phyloP scores from a whole-genome alignment of 2,888 invertebrate genomes.

The Hipparchia sbordonii region DNA sequence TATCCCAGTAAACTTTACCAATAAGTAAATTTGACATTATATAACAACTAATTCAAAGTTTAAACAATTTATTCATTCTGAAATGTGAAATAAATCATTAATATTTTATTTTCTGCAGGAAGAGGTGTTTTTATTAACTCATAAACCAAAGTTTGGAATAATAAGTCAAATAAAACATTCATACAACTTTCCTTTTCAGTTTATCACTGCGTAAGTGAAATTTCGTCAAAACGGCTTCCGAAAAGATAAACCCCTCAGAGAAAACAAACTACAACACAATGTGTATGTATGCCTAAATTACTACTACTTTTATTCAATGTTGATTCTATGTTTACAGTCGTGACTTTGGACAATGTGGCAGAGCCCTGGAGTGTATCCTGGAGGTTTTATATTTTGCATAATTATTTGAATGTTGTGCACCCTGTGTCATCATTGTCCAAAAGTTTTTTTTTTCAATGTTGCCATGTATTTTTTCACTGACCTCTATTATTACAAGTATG shows the following conservation, averaged over 20 bases:
- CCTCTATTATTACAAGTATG: too few species aligned
- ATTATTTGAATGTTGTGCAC: conserved; percentile 33
- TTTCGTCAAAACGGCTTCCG: conserved; percentile 68
- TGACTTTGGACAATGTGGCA: conserved; percentile 70
- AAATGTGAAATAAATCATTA: too few species aligned
- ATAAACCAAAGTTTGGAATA: too few species aligned
- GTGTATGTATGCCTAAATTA: conserved; percentile 69
- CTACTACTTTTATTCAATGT: conserved; percentile 25
- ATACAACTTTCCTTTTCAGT: conserved; percentile 33
- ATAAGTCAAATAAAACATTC: too few species aligned
- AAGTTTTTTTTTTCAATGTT: conserved; percentile 6
- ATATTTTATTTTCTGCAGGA: too few species aligned
- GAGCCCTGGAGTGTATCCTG: conserved; percentile 75
- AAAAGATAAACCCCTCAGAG: conserved; percentile 67
- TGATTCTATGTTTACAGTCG: conserved; percentile 46
- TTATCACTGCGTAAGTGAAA: conserved; percentile 45
- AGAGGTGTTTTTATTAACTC: too few species aligned
- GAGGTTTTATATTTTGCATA: conserved; percentile 57
- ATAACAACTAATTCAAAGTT: too few species aligned
- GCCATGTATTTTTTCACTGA: neutral
- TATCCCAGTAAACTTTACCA: too few species aligned
- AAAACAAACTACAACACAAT: conserved; percentile 78
- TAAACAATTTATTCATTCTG: too few species aligned
- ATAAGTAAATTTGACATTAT: too few species aligned
- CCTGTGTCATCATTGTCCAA: conserved; percentile 24